A percentile compares a stretch with the other conserved stretches of the same genome.
Conservation (phyloP, 2,888 invertebrate species). For the Cerastoderma edule region DNA sequence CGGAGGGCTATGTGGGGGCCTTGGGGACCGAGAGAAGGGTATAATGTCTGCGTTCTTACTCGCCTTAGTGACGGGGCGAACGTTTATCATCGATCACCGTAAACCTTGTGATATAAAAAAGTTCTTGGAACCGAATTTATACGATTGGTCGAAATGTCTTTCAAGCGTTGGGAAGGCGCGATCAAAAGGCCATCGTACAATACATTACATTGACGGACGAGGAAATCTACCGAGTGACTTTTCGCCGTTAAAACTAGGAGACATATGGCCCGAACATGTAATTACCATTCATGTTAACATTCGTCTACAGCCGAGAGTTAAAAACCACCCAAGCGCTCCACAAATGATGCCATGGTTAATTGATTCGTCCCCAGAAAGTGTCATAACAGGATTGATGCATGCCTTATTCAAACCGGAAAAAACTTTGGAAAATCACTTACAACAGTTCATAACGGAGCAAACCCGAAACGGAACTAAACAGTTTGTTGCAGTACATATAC, state of each 20-base stretch:
- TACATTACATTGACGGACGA: slow-evolving; percentile 15
- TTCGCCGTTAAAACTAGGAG: neutral
- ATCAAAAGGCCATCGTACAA: neutral
- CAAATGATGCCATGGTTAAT: slow-evolving; percentile 25
- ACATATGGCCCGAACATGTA: slow-evolving; percentile 9
- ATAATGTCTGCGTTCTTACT: slow-evolving; percentile 35
- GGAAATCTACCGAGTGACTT: neutral
- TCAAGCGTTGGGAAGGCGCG: neutral
- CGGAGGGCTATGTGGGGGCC: slow-evolving; percentile 38
- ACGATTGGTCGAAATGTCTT: slow-evolving; percentile 37
- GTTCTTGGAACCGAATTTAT: slow-evolving; percentile 29
- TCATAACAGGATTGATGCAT: slow-evolving; percentile 17
- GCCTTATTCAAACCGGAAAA: slow-evolving; percentile 26
- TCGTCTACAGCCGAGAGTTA: slow-evolving; percentile 3
- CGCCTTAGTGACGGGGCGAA: slow-evolving; percentile 33
- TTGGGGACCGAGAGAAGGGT: slow-evolving; percentile 42
- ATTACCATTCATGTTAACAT: slow-evolving; percentile 10
- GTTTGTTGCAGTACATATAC: slow-evolving; percentile 41
- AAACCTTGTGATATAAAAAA: slow-evolving; percentile 35
- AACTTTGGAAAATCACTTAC: slow-evolving; percentile 3
- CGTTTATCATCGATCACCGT: slow-evolving; percentile 30
- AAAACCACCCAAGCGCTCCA: slow-evolving; percentile 4
- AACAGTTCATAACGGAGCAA: slow-evolving; percentile 4
- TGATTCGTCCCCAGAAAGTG: slow-evolving; percentile 3
- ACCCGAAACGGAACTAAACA: slow-evolving; percentile 2